Percentiles rank a stretch among this genome's conserved stretches.
phyloP scores from a whole-genome alignment of 1,140 invertebrate species.

The Zaprionus capensis region DNA sequence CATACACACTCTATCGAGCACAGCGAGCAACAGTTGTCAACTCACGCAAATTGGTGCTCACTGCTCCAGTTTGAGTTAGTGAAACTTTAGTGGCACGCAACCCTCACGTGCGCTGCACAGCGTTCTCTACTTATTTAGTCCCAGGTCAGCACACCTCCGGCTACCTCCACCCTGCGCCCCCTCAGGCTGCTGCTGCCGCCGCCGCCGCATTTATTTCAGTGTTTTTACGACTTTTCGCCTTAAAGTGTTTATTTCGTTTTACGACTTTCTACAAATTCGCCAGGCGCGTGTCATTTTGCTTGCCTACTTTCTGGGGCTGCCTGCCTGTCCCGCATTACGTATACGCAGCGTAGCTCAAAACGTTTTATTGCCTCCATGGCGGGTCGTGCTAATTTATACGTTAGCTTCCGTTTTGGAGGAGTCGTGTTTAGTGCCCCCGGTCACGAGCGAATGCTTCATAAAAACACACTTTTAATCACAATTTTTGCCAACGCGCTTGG shows the following conservation, averaged over 20 bases:
- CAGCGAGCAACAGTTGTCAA: constrained; percentile 45
- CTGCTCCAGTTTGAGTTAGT: constrained; percentile 30
- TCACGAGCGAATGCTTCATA: constrained; percentile 72
- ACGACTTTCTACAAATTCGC: constrained; percentile 76
- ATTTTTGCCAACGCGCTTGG: constrained; percentile 45
- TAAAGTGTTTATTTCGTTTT: constrained; percentile 78
- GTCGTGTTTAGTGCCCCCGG: constrained; percentile 51
- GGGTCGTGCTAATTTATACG: constrained; percentile 75
- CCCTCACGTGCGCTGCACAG: background rate
- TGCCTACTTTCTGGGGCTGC: constrained; percentile 56
- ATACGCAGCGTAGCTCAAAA: constrained; percentile 64
- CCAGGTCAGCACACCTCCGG: background rate
- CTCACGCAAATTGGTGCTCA: constrained; percentile 22
- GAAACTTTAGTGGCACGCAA: constrained; percentile 44
- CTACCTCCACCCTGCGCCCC: no score
- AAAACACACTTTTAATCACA: constrained; percentile 79
- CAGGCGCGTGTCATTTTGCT: constrained; percentile 73
- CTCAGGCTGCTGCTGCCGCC: background rate
- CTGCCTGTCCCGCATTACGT: constrained; percentile 39
- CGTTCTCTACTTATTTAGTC: background rate
- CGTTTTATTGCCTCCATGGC: constrained; percentile 68
- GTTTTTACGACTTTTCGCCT: constrained; percentile 77
- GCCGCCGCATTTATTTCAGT: constrained; percentile 60
- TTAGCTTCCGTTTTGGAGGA: constrained; percentile 17
- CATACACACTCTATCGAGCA: background rate